Conservation (phyloP, 2,797 vertebrate species). For the Odontamblyopus lacepedii region DNA sequence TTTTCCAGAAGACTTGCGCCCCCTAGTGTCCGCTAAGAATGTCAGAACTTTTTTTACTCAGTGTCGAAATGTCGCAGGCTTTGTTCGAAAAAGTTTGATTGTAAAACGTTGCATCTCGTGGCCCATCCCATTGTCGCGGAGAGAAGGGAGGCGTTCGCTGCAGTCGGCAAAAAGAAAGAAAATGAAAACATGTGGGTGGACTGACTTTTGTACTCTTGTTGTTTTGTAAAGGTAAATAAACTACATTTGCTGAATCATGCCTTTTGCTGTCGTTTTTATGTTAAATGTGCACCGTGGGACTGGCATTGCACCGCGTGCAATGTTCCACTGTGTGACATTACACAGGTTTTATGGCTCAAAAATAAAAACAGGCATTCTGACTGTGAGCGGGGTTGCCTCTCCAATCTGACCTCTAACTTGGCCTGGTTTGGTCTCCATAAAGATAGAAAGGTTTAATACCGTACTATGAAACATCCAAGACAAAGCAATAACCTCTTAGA, state of each 20-base stretch:
- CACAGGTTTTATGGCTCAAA: too few species aligned
- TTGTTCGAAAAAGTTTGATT: slow-evolving; percentile 68
- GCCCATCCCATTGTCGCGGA: slow-evolving; percentile 26
- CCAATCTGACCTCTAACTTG: too few species aligned
- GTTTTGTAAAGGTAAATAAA: slow-evolving; percentile 86
- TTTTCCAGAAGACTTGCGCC: slow-evolving; percentile 51
- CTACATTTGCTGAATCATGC: slow-evolving; percentile 74
- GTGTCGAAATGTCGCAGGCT: slow-evolving; percentile 49
- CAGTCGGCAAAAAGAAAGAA: slow-evolving; percentile 62
- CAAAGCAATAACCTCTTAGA: too few species aligned
- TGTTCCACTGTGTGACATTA: too few species aligned
- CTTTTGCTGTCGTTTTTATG: neutral
- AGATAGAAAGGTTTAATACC: too few species aligned
- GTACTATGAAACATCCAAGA: too few species aligned
- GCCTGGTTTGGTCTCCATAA: too few species aligned
- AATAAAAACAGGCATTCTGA: too few species aligned
- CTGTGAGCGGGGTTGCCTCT: too few species aligned
- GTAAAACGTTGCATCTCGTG: slow-evolving; percentile 41
- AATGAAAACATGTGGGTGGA: slow-evolving; percentile 59
- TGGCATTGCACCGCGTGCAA: too few species aligned
- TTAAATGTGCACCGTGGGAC: too few species aligned
- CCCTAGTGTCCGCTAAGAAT: slow-evolving; percentile 66
- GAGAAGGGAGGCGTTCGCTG: slow-evolving; percentile 61
- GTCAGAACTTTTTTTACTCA: slow-evolving; percentile 50
- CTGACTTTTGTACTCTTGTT: slow-evolving; percentile 84